A percentile compares a stretch with the other conserved stretches of the same genome.
Conservation (phyloP, 2,888 invertebrate species). For the Altica lythri region DNA sequence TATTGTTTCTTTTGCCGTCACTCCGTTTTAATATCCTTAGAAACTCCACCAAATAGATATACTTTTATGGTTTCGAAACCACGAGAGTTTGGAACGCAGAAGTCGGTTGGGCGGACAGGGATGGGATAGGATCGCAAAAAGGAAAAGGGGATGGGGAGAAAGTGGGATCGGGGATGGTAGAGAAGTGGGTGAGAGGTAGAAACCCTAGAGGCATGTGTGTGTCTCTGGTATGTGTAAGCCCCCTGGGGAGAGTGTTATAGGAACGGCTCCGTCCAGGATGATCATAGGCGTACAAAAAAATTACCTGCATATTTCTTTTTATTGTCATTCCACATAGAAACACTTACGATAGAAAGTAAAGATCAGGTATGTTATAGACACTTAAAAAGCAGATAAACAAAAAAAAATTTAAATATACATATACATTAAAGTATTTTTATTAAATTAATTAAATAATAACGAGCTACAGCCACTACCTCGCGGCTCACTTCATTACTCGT, state of each 20-base stretch:
- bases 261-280: conserved; percentile 51
- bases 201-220: conserved; percentile 24
- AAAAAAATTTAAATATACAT: no score
- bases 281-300: conserved; percentile 54
- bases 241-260: conserved; percentile 23
- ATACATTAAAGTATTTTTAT: no score
- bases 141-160: conserved; percentile 35
- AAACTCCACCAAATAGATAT: conserved; percentile 24
- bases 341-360: no score
- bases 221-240: conserved; percentile 35
- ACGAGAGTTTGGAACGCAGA: conserved; percentile 20
- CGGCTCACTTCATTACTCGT: no score
- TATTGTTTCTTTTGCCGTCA: conserved; percentile 5
- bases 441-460: no score
- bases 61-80: conserved; percentile 33
- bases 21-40: conserved; percentile 12
- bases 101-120: conserved; percentile 29
- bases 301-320: no score
- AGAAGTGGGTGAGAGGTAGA: conserved; percentile 22
- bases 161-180: conserved; percentile 8
- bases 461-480: no score
- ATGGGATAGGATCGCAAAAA: conserved; percentile 36
- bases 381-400: no score
- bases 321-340: no score
- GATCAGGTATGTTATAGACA: no score